Base-by-base conservation (phyloP, 2,113 vertebrate species). In the Nansenia antarctica region DNA sequence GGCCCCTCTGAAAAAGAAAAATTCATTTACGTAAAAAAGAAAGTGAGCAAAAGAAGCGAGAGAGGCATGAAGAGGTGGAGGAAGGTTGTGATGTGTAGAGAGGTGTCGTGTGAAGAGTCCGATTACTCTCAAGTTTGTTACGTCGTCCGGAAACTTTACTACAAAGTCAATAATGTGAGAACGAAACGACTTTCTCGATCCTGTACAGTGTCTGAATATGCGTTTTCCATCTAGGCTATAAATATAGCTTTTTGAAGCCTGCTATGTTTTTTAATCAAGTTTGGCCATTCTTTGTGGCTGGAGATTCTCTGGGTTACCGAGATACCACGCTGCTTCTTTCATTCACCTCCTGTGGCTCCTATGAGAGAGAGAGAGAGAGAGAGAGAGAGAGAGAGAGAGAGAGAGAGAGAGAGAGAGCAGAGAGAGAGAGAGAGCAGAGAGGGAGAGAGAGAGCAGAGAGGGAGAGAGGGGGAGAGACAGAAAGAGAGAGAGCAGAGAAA, bases 11-110 rank as follows among this genome's bases (percentile, higher is more conserved):
- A 63, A 54, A 71, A 61, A 12, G 30, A 18, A 39, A 27, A n/a
- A 34, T 11, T 20, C 12, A 55, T 22, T 47, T 59, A 5, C 18
- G 8, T 39, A 26, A 35, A 34, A 49, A 66, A 62, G 65, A 64
- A 49, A 39, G 52, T 54, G 20, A 39, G 32, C 53, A 55, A 67
- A 65, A 71, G 30, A 37, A 64, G 26, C 14, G 27, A n/a, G 5
- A 31, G 54, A 30, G 29, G 30, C 20, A 58, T 35, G 73, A 85
- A 71, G 49, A 39, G 62, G 35, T 53, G 11, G 62, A 70, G 65
- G 74, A 79, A 74, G 76, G 74, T 84, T 76, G 82, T 22, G 30
- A 39, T 63, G 20, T 35, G n/a, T 49, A 1, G 29, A 64, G 18
- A 70, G 29, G 73, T 81, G 9, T 71, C 12, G n/a, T 20, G n/a